Conservation (phyloP, 2,797 vertebrate genomes). For the Pristis pectinata region DNA sequence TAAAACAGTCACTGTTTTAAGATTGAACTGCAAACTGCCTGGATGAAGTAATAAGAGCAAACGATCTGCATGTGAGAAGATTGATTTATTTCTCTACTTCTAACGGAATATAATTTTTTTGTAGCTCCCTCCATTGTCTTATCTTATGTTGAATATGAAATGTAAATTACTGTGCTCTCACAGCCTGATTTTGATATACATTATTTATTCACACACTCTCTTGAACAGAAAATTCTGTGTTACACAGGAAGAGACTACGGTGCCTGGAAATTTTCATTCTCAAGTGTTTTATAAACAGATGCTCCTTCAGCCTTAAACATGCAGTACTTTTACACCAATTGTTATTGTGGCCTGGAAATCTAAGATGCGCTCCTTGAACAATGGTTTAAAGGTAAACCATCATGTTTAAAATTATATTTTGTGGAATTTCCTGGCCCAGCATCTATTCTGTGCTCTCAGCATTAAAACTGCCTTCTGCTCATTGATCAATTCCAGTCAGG, state of each 20-base stretch:
- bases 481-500: constrained; percentile 26
- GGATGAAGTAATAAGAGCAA: not conserved
- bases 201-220: constrained; percentile 6
- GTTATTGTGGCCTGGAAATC: not conserved
- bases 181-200: constrained; percentile 2
- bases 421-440: not conserved
- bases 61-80: not conserved
- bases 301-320: not conserved
- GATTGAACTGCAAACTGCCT: not conserved
- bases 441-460: not conserved
- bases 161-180: constrained; percentile 16
- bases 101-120: not conserved
- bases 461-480: constrained; percentile 18
- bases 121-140: not conserved
- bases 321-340: no score
- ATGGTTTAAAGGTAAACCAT: not conserved
- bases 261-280: not conserved
- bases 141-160: not conserved
- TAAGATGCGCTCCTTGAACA: not conserved
- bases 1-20: not conserved
- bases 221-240: constrained; percentile 19
- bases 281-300: not conserved
- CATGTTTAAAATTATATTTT: not conserved
- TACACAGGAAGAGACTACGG: not conserved
- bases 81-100: not conserved